Evolutionary conservation across 2,113 vertebrate species (phyloP).

Genomic region (Sterna hirundo): DNA sequence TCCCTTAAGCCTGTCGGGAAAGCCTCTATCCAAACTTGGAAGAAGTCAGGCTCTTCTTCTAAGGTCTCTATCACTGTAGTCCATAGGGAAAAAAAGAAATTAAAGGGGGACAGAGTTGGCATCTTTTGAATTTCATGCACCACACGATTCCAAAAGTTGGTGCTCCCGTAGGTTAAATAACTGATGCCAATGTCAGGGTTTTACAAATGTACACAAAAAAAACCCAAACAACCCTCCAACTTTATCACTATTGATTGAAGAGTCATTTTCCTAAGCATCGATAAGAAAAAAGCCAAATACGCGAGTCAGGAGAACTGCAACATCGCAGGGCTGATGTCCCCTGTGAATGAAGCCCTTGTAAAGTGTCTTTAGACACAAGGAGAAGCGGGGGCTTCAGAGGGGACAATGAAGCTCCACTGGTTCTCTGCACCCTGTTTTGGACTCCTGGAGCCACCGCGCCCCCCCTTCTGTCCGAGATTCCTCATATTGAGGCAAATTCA

Average conservation of each 20-base stretch:
- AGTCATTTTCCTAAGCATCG: background rate
- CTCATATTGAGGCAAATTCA: background rate
- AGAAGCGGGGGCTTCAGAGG: background rate
- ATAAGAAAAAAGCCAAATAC: background rate
- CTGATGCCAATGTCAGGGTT: background rate
- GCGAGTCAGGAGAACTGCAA: background rate
- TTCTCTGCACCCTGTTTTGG: background rate
- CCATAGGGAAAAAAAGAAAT: fast-evolving
- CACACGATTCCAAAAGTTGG: background rate
- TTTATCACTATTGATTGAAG: background rate
- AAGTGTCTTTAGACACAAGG: background rate
- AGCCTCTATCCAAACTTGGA: background rate
- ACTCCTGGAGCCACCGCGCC: background rate
- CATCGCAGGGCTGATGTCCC: background rate
- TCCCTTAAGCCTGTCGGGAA: background rate
- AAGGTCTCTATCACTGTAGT: background rate
- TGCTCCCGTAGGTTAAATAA: background rate
- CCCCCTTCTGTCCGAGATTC: background rate
- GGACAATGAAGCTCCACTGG: fast-evolving
- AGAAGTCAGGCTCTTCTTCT: background rate
- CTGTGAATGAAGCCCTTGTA: background rate
- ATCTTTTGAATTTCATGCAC: background rate
- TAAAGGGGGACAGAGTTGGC: background rate
- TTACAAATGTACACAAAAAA: background rate
- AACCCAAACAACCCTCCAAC: fast-evolving